Evolutionary conservation across 1,140 invertebrate species (phyloP), one percentile per base, ranked within the genome.

Genomic region (Daktulosphaira vitifoliae): DNA sequence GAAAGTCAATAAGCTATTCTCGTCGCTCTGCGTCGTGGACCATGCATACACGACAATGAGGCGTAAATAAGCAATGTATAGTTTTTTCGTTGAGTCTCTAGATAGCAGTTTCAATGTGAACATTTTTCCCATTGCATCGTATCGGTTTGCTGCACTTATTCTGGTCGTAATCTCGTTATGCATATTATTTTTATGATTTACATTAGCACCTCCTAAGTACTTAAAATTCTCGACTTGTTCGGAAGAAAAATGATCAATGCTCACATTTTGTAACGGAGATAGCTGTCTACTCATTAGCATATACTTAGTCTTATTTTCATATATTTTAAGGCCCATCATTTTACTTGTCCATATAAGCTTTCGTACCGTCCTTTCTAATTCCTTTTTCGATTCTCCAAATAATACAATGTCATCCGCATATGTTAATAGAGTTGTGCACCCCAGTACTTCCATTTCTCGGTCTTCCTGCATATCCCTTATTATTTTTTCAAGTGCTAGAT

Each of bases 171-270:
- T 50, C 23, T 50, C 48, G 3, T 50, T 25, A 26, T 50, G 23
- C 48, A 50, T 50, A 50, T 50, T 23, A 33, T 33, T 33, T 33
- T 33, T 33, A 33, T 33, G 29, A 33, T 33, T 50, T 15, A 50
- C 6, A 50, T 50, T 50, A 13, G 23, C 22, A 3, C 48, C 33
- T n/a, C n/a, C 29, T 25, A 50, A 50, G 5, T 50, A 50, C 15
- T 50, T 50, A 26, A 50, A 25, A n/a, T 50, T 44, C 39, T 44
- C 39, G 39, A 44, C 39, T 44, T 44, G 39, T 44, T 44, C 39
- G 15, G 15, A 44, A 44, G n/a, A 44, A 15, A 44, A 44, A 11
- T n/a, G 39, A 44, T 44, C 11, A 16, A 44, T 16, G n/a, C n/a
- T 44, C n/a, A 44, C 3, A 44, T 44, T 44, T 44, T 44, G 39